Evolutionary conservation across 2,888 invertebrate species (phyloP), one percentile per base, ranked within the genome.

Genomic region (Frankliniella intonsa): DNA sequence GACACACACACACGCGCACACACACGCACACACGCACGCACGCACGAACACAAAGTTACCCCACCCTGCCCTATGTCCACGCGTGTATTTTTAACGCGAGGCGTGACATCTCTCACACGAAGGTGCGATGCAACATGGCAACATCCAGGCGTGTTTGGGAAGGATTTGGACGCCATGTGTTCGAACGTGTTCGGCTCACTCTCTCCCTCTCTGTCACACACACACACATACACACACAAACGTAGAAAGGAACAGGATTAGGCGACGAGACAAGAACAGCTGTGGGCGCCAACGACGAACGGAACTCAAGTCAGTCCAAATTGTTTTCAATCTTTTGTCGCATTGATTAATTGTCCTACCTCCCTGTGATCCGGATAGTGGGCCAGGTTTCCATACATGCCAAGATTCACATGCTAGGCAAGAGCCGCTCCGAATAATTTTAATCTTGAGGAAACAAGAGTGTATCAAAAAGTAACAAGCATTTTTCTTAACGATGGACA

Each of bases 41-140:
- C 55, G 55, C 55, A 17, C 62, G 62, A 62, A 62, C n/a, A 14
- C 5, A 62, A 17, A 62, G 17, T 62, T 62, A 14, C 7, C 62
- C 55, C 55, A 17, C 55, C 55, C 55, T 55, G 2, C 38, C 55
- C 55, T 17, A 8, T 55, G 55, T 17, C 55, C 55, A 12, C 69
- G 69, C 69, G 69, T 76, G 69, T 76, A 76, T 76, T 76, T 76
- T 76, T 76, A 76, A 76, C 69, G 69, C 69, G 38, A 38, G 69
- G 69, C 69, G 69, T 76, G 69, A 76, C 69, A 76, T 76, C 69
- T 76, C 69, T 25, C 69, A 76, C 69, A 76, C 69, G 69, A 76
- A 76, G 69, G 22, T 9, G 69, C 38, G 38, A 38, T 38, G 38
- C 55, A 19, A 55, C 55, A 55, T 12, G 55, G 55, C 55, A 12